Conservation (phyloP, 1,140 invertebrate genomes). For the Cotesia vestalis region DNA sequence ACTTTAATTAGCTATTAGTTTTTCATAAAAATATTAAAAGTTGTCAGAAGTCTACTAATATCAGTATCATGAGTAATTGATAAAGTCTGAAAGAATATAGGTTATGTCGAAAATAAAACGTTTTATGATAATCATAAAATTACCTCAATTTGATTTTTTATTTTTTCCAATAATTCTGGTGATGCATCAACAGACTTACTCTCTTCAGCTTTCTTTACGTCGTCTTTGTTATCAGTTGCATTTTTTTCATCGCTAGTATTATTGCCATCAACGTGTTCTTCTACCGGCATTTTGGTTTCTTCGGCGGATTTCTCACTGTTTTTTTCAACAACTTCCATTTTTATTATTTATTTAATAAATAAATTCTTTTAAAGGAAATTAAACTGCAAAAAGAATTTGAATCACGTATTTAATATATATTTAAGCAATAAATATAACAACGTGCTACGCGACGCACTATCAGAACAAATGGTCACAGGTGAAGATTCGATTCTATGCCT, state of each 20-base stretch:
- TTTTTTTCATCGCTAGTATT: conserved; percentile 30
- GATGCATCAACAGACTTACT: conserved; percentile 41
- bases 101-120: conserved; percentile 22
- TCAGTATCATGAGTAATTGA: not conserved
- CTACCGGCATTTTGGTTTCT: conserved; percentile 27
- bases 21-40: too few relatives aligned
- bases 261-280: conserved; percentile 34
- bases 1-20: too few relatives aligned
- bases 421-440: too few relatives aligned
- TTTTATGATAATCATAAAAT: conserved; percentile 20
- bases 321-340: conserved; percentile 47
- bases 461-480: too few relatives aligned
- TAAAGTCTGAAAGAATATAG: conserved; percentile 3
- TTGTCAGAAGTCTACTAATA: too few relatives aligned
- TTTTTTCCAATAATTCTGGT: conserved; percentile 49
- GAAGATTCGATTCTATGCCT: too few relatives aligned
- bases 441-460: too few relatives aligned
- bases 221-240: not conserved
- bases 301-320: conserved; percentile 26
- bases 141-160: conserved; percentile 60
- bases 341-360: conserved; percentile 9
- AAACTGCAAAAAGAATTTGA: too few relatives aligned
- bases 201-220: conserved; percentile 26
- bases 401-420: too few relatives aligned
- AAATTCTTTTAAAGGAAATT: too few relatives aligned